Evolutionary conservation across 2,888 invertebrate species (phyloP).

Genomic region (Melieria picta): DNA sequence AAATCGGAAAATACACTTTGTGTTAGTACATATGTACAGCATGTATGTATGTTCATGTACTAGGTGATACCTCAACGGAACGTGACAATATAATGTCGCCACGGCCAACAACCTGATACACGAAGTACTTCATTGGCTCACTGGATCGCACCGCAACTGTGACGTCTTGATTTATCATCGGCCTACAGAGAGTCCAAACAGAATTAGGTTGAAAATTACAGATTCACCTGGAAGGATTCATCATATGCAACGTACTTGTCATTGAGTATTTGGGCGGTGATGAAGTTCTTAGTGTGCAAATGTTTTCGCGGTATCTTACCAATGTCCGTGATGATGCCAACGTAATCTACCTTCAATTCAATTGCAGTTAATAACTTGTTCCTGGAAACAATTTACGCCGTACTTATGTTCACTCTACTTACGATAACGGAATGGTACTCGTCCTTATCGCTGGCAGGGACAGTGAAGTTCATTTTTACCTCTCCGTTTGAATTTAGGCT

Average conservation of each 20-base stretch:
- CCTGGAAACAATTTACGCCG: not conserved
- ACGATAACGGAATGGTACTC: constrained; percentile 64
- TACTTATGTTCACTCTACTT: constrained; percentile 26
- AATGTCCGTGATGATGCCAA: constrained; percentile 72
- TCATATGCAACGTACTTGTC: constrained; percentile 62
- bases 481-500: constrained; percentile 57
- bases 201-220: not conserved
- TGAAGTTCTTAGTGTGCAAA: constrained; percentile 55
- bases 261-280: constrained; percentile 68
- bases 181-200: constrained; percentile 60
- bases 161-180: constrained; percentile 77
- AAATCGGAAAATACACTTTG: not conserved
- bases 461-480: constrained; percentile 62
- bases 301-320: constrained; percentile 61
- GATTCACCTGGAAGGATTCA: not conserved
- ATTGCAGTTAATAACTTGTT: not conserved
- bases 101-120: constrained; percentile 83
- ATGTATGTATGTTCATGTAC: not conserved
- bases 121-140: constrained; percentile 79
- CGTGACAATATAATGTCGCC: constrained; percentile 85
- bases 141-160: constrained; percentile 82
- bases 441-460: constrained; percentile 58
- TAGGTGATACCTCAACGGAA: constrained; percentile 71
- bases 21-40: not conserved
- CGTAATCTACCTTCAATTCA: constrained; percentile 75